These are phyloP conservation scores for Colletes gigas DNA, from an alignment of 1,140 invertebrate species.

Conservation along the genomic window DNA sequence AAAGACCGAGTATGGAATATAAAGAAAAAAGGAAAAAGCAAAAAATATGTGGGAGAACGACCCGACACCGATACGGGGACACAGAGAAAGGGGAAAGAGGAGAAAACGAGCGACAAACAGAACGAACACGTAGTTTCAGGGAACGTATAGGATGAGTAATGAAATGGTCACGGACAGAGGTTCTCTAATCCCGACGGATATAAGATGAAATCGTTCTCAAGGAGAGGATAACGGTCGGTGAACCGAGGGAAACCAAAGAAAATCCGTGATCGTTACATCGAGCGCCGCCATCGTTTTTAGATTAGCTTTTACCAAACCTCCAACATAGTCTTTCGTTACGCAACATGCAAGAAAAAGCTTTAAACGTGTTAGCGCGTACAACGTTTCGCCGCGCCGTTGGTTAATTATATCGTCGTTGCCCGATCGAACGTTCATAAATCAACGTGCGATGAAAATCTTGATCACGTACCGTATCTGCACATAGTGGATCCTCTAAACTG, in stretches of 20 bases:
- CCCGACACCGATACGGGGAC: background rate
- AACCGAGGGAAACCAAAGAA: slow-evolving; percentile 47
- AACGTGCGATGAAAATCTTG: too few relatives aligned
- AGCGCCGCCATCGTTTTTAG: slow-evolving; percentile 54
- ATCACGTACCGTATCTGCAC: too few relatives aligned
- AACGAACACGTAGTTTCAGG: slow-evolving; percentile 54
- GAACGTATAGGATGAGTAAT: slow-evolving; percentile 68
- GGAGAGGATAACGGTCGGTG: slow-evolving; percentile 41
- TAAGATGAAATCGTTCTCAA: slow-evolving; percentile 60
- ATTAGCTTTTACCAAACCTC: slow-evolving; percentile 54
- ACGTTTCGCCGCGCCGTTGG: too few relatives aligned
- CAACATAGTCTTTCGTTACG: slow-evolving; percentile 27
- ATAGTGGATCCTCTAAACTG: slow-evolving; percentile 42
- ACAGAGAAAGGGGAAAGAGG: background rate
- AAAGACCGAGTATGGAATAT: slow-evolving; percentile 22
- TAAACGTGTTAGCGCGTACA: background rate
- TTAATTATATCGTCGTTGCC: background rate
- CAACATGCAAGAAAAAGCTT: slow-evolving; percentile 17
- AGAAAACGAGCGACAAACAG: slow-evolving; percentile 45
- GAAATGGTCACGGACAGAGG: slow-evolving; percentile 66
- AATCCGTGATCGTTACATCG: slow-evolving; percentile 55
- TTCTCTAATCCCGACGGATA: slow-evolving; percentile 65
- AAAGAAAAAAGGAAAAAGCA: slow-evolving; percentile 23
- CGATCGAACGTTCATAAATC: background rate
- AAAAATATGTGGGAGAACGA: slow-evolving; percentile 3